A percentile compares a stretch with the other conserved stretches of the same genome.
Conservation (phyloP, 2,797 vertebrate species). For the Nyctibius grandis region DNA sequence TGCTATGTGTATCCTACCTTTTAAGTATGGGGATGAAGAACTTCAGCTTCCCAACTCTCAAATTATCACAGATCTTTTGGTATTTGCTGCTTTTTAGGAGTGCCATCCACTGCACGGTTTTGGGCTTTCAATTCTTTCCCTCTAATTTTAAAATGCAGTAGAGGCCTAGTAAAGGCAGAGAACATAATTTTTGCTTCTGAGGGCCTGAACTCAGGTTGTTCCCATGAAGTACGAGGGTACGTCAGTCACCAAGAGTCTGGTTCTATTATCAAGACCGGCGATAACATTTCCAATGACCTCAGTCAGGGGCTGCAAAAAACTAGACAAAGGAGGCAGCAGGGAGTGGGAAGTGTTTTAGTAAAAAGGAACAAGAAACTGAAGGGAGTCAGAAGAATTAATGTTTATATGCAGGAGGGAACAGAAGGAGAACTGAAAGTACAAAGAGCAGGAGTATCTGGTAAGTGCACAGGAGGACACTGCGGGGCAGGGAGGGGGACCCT, state of each 20-base stretch:
- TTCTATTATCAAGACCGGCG: neutral
- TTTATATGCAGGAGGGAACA: neutral
- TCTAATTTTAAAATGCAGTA: neutral
- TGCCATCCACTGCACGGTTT: accelerated
- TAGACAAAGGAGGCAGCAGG: neutral
- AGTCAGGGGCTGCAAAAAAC: neutral
- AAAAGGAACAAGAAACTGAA: neutral
- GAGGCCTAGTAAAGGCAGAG: neutral
- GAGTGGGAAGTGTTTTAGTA: neutral
- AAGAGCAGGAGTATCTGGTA: neutral
- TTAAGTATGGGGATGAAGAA: neutral
- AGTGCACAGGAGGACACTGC: neutral
- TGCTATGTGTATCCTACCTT: neutral
- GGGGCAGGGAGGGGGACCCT: too few relatives aligned
- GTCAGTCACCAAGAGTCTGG: neutral
- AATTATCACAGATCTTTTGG: neutral
- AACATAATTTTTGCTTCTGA: neutral
- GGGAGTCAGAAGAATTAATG: neutral
- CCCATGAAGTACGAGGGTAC: neutral
- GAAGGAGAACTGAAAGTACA: neutral
- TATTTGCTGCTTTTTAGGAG: neutral
- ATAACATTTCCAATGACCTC: neutral
- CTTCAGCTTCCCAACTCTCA: neutral
- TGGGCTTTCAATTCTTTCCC: neutral
- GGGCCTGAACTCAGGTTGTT: neutral